Conservation (phyloP, 2,888 invertebrate species). For the Cyrtodaria siliqua region DNA sequence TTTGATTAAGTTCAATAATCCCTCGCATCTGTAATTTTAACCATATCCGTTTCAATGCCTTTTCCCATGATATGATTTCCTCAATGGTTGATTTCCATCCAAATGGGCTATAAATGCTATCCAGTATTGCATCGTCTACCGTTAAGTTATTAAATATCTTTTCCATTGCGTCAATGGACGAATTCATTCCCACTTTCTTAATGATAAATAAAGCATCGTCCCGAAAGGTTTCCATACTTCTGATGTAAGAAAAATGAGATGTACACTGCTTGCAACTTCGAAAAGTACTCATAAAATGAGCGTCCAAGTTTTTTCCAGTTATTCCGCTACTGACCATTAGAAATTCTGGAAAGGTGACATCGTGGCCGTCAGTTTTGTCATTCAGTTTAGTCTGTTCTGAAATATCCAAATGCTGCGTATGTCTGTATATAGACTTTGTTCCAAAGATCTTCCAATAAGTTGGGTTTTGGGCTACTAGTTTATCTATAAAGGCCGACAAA, state of each 20-base stretch:
- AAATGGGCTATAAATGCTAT: conserved; percentile 53
- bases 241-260: conserved; percentile 38
- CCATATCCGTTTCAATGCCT: conserved; percentile 53
- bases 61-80: conserved; percentile 50
- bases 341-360: conserved; percentile 58
- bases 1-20: conserved; percentile 27
- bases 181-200: conserved; percentile 43
- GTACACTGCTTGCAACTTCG: conserved; percentile 48
- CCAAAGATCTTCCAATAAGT: conserved; percentile 53
- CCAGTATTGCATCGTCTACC: conserved; percentile 46
- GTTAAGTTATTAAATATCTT: conserved; percentile 18
- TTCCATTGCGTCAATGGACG: conserved; percentile 14
- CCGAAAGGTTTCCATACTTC: conserved; percentile 50
- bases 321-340: conserved; percentile 25
- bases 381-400: too few relatives aligned
- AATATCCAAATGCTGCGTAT: background rate
- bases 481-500: conserved; percentile 53
- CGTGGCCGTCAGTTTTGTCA: conserved; percentile 27
- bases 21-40: conserved; percentile 58
- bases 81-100: conserved; percentile 41
- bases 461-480: conserved; percentile 49
- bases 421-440: conserved; percentile 29
- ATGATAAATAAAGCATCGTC: conserved; percentile 42
- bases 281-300: conserved; percentile 44
- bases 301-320: conserved; percentile 28